Evolutionary conservation across 2,888 invertebrate genomes (phyloP).

Genomic region (Lepetodrilus schrolli): DNA sequence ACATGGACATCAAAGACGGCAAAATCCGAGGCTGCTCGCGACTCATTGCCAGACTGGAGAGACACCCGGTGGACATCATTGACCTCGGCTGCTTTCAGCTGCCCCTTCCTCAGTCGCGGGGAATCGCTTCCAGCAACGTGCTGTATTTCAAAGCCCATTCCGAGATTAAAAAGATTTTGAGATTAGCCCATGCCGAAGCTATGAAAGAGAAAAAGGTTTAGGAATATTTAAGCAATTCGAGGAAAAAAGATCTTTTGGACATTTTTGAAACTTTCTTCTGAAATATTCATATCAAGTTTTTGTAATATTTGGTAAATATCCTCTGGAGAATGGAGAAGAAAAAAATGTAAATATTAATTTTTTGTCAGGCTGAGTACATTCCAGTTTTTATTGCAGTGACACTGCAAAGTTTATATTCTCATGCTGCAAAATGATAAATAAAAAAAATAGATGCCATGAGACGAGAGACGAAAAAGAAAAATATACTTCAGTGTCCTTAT

Average conservation of each 20-base stretch:
- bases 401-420: too few relatives aligned
- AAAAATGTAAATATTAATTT: too few relatives aligned
- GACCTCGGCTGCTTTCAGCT: constrained; percentile 74
- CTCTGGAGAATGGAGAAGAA: too few relatives aligned
- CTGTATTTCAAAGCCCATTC: too few relatives aligned
- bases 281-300: too few relatives aligned
- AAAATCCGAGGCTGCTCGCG: constrained; percentile 71
- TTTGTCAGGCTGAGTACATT: too few relatives aligned
- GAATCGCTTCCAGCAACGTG: neutral
- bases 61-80: constrained; percentile 61
- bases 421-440: too few relatives aligned
- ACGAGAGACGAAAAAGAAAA: too few relatives aligned
- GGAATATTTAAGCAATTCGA: neutral
- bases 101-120: constrained; percentile 35
- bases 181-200: neutral
- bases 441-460: too few relatives aligned
- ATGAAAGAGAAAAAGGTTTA: neutral
- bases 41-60: constrained; percentile 68
- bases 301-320: too few relatives aligned
- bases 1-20: constrained; percentile 59
- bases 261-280: neutral
- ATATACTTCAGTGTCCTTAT: too few relatives aligned
- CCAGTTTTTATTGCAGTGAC: too few relatives aligned
- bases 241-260: neutral
- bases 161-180: neutral